Evolutionary conservation across 1,140 invertebrate genomes (phyloP).

Genomic region (Eufriesea mexicana): DNA sequence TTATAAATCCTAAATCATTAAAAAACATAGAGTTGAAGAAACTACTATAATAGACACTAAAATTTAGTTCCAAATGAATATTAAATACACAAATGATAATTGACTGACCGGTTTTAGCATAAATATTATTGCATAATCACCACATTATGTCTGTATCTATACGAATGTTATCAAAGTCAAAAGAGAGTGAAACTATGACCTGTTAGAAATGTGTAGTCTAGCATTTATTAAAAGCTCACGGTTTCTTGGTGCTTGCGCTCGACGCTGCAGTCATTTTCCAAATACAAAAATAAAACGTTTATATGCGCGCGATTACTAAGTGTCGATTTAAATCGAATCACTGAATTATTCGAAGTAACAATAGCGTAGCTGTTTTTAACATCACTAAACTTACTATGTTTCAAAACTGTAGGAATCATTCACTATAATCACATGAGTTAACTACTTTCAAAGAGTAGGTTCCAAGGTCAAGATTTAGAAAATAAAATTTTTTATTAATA

Average conservation of each 20-base stretch:
- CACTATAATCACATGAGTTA: neutral
- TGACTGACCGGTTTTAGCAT: neutral
- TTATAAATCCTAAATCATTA: neutral
- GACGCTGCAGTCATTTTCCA: conserved; percentile 44
- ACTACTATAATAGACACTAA: neutral
- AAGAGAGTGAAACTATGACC: neutral
- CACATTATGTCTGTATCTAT: neutral
- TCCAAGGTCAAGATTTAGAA: conserved; percentile 1
- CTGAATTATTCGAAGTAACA: neutral
- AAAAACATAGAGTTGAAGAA: neutral
- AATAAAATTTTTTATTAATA: neutral
- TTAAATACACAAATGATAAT: neutral
- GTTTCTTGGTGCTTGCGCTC: neutral
- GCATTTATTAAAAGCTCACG: conserved; percentile 38
- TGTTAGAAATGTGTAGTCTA: conserved; percentile 10
- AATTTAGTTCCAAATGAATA: neutral
- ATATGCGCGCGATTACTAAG: neutral
- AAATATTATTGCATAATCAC: conserved; percentile 28
- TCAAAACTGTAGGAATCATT: conserved; percentile 1
- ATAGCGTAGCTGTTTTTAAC: neutral
- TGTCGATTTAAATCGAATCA: neutral
- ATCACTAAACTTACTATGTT: neutral
- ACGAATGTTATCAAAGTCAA: neutral
- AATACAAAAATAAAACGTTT: neutral
- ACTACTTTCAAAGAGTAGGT: neutral